Conservation (phyloP, 2,113 vertebrate species). For the Eptesicus fuscus region DNA sequence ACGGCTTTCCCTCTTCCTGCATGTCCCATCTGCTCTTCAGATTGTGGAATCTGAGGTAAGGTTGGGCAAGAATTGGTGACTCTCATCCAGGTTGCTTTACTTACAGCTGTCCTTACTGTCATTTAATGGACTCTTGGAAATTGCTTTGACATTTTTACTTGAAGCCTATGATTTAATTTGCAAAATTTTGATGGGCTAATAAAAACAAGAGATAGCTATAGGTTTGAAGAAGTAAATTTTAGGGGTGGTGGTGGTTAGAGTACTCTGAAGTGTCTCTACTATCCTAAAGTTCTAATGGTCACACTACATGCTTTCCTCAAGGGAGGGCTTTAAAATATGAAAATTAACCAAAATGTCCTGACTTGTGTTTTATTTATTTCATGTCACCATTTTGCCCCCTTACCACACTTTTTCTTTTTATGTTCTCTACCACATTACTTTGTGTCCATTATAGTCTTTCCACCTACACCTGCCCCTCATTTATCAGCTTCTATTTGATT, state of each 20-base stretch:
- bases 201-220: neutral
- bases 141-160: slow-evolving; percentile 9
- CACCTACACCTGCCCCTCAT: neutral
- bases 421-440: neutral
- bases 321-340: neutral
- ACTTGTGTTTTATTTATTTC: neutral
- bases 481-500: neutral
- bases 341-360: neutral
- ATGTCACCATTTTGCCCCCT: neutral
- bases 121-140: neutral
- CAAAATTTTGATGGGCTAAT: neutral
- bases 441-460: neutral
- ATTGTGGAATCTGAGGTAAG: neutral
- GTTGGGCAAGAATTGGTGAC: neutral
- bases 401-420: neutral
- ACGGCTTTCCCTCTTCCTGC: neutral
- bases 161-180: neutral
- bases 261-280: neutral
- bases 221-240: neutral
- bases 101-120: neutral
- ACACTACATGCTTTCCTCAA: neutral
- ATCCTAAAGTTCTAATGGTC: neutral
- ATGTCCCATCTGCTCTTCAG: neutral
- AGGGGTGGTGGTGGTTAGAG: neutral
- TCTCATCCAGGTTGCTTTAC: neutral